Evolutionary conservation across 2,888 invertebrate genomes (phyloP).

Genomic region (Kuschelorhynchus macadamiae): DNA sequence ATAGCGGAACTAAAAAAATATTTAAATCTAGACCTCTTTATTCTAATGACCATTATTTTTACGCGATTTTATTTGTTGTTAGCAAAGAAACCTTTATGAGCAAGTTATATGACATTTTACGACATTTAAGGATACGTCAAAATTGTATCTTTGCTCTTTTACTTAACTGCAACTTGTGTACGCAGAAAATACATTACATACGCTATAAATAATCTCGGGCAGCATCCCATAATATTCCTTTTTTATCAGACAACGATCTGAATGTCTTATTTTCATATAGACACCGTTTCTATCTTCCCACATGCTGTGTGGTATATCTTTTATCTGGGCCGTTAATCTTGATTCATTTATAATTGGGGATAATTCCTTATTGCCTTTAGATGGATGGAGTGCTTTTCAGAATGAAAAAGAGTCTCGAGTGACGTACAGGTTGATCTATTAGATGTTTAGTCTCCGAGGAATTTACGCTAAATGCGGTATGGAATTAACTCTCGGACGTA

Average conservation of each 20-base stretch:
- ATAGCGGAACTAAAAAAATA: too few species aligned
- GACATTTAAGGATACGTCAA: too few species aligned
- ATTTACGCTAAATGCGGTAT: constrained; percentile 17
- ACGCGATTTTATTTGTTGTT: too few species aligned
- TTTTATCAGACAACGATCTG: constrained; percentile 27
- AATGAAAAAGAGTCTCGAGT: constrained; percentile 28
- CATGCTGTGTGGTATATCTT: constrained; percentile 43
- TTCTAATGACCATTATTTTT: too few species aligned
- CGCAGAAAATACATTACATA: too few species aligned
- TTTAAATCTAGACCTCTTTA: too few species aligned
- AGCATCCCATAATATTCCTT: background rate
- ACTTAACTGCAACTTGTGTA: too few species aligned
- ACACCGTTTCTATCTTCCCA: constrained; percentile 35
- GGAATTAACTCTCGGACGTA: constrained; percentile 3
- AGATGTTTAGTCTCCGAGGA: constrained; percentile 13
- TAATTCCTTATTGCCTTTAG: constrained; percentile 55
- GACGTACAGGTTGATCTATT: constrained; percentile 23
- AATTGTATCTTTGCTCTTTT: too few species aligned
- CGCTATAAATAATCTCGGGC: too few species aligned
- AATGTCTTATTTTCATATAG: constrained; percentile 41
- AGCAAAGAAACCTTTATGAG: too few species aligned
- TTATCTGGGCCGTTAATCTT: constrained; percentile 53
- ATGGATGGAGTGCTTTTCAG: constrained; percentile 36
- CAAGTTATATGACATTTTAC: too few species aligned
- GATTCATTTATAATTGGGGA: constrained; percentile 64